Evolutionary conservation across 2,888 invertebrate genomes (phyloP).

Genomic region (Diaperis boleti): DNA sequence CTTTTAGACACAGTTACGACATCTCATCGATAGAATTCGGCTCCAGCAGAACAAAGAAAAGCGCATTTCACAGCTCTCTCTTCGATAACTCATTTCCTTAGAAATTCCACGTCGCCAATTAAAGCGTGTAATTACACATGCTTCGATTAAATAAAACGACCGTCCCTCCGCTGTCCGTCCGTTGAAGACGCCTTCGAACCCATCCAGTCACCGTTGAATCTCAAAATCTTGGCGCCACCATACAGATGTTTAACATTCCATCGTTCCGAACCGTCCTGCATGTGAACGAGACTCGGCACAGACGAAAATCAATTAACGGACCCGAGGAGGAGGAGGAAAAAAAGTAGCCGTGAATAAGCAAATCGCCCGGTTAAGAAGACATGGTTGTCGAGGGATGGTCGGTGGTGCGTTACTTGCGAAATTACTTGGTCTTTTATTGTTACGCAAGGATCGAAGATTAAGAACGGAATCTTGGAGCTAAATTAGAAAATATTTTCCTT

Average conservation of each 20-base stretch:
- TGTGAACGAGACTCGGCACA: constrained; percentile 33
- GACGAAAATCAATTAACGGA: constrained; percentile 37
- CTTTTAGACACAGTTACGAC: no score
- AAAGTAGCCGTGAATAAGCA: constrained; percentile 37
- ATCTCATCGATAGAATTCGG: no score
- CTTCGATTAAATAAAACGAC: constrained; percentile 23
- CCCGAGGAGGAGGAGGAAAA: no score
- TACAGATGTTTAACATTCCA: constrained; percentile 52
- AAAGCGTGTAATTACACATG: constrained; percentile 36
- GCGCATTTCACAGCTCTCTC: no score
- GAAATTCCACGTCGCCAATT: constrained; percentile 25
- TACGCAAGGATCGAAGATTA: no score
- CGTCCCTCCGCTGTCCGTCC: constrained; percentile 16
- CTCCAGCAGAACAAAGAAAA: no score
- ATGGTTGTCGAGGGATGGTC: no score
- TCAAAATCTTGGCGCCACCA: constrained; percentile 50
- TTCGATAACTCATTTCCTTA: neutral
- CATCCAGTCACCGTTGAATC: constrained; percentile 20
- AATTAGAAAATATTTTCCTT: no score
- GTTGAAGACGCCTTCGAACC: constrained; percentile 3
- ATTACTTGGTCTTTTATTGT: no score
- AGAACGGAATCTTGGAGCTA: no score
- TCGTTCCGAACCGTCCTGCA: constrained; percentile 34
- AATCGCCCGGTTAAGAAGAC: constrained; percentile 37
- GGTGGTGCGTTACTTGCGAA: no score